Percentiles rank a stretch among this genome's conserved stretches.
Conservation (phyloP, 2,113 vertebrate species). For the Zosterops hypoxanthus region DNA sequence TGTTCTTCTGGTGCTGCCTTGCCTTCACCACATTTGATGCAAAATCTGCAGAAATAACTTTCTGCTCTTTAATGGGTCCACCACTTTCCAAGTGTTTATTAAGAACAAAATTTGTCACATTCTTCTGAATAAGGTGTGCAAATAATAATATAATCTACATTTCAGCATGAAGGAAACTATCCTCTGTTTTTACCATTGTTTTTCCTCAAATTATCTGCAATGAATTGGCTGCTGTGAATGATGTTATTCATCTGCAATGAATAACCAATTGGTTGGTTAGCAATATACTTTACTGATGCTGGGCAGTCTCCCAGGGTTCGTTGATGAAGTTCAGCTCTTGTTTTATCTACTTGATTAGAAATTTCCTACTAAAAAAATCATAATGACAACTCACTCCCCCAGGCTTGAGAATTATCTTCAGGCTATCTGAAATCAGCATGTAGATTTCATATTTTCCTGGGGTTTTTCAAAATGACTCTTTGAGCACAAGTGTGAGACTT, state of each 20-base stretch:
- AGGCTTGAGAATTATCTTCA: not conserved
- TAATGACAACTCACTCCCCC: not conserved
- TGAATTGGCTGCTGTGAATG: not conserved
- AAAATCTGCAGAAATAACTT: not conserved
- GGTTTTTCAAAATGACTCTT: not conserved
- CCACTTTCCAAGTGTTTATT: not conserved
- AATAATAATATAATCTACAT: not conserved
- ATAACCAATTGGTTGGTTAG: not conserved
- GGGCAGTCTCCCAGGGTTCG: not conserved
- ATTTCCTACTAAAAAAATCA: not conserved
- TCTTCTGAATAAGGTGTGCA: not conserved
- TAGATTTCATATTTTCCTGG: not conserved
- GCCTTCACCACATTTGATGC: not conserved
- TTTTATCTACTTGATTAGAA: not conserved
- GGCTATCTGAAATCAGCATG: not conserved
- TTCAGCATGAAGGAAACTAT: not conserved
- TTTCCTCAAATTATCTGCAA: not conserved
- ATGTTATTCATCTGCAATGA: too few relatives aligned
- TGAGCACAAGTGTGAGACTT: not conserved
- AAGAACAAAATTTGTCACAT: not conserved
- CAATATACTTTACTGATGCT: not conserved
- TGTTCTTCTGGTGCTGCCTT: not conserved
- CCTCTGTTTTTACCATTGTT: not conserved
- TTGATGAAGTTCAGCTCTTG: not conserved
- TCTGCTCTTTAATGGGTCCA: not conserved